Conservation (phyloP, 2,113 vertebrate species). For the Gymnobelideus leadbeateri region DNA sequence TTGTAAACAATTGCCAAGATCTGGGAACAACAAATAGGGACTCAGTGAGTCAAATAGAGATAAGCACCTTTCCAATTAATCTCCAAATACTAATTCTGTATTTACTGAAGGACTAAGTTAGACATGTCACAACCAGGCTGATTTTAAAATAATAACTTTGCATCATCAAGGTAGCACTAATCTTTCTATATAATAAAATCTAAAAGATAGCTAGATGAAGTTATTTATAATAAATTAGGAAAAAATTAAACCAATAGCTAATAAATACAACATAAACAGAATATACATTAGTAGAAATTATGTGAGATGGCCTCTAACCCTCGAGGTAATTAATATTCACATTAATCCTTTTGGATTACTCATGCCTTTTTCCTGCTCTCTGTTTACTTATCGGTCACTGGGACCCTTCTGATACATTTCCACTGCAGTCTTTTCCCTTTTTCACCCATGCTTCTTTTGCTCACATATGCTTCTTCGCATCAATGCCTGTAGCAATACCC, state of each 20-base stretch:
- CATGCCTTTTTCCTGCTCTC: constrained; percentile 46
- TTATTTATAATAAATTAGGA: not conserved
- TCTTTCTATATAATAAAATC: not conserved
- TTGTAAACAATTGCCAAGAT: not conserved
- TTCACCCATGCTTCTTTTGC: constrained; percentile 68
- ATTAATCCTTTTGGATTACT: constrained; percentile 35
- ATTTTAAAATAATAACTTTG: not conserved
- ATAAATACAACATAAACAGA: constrained; percentile 20
- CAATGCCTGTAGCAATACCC: constrained; percentile 71
- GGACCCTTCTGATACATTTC: constrained; percentile 65
- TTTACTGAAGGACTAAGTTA: not conserved
- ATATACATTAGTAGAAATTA: constrained; percentile 1
- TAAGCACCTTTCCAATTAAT: not conserved
- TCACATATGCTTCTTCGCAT: constrained; percentile 76
- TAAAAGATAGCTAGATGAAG: not conserved
- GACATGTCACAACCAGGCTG: not conserved
- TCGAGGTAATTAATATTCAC: not conserved
- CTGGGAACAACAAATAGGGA: not conserved
- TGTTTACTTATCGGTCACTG: constrained; percentile 47
- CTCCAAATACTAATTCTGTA: not conserved
- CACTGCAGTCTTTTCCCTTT: constrained; percentile 41
- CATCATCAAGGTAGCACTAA: not conserved
- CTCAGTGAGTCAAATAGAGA: not conserved
- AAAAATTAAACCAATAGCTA: constrained; percentile 54
- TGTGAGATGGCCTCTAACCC: not conserved